These are phyloP conservation scores for Gonatopus flavifemur DNA, from an alignment of 1,140 invertebrate genomes.

Conservation along the genomic window DNA sequence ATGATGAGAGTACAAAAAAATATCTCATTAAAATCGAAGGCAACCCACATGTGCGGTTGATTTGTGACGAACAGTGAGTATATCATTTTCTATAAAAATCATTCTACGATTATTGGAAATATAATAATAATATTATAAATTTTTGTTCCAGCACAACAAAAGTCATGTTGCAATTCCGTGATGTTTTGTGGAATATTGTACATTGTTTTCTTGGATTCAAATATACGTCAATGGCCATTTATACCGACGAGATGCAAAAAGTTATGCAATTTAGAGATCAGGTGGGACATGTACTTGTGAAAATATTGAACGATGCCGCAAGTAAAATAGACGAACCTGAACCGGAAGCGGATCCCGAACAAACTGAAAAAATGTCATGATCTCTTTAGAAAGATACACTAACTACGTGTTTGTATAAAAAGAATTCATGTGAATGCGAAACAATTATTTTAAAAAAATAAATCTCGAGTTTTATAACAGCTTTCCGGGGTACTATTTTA, in stretches of 20 bases:
- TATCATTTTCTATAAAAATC: slow-evolving; percentile 10
- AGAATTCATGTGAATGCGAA: too few species aligned
- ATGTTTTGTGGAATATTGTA: slow-evolving; percentile 58
- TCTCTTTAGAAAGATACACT: too few species aligned
- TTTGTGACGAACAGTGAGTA: slow-evolving; percentile 52
- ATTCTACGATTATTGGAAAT: background rate
- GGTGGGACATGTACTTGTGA: slow-evolving; percentile 24
- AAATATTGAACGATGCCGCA: slow-evolving; percentile 25
- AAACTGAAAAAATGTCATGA: too few species aligned
- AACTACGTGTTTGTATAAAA: too few species aligned
- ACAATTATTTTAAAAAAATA: too few species aligned
- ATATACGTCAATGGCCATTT: too few species aligned
- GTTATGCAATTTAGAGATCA: too few species aligned
- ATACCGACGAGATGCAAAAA: too few species aligned
- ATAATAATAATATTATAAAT: slow-evolving; percentile 12
- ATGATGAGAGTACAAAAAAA: background rate
- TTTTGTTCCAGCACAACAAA: slow-evolving; percentile 50
- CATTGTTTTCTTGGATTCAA: slow-evolving; percentile 59
- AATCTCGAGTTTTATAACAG: too few species aligned
- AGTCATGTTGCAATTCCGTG: slow-evolving; percentile 52
- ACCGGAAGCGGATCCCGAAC: background rate
- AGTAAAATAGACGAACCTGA: slow-evolving; percentile 7
- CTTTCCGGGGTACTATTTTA: too few species aligned
- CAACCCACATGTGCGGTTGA: slow-evolving; percentile 43
- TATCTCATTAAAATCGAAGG: slow-evolving; percentile 37